These are phyloP conservation scores for Etheostoma nigrum DNA, from an alignment of 2,797 vertebrate genomes.

Conservation along the genomic window DNA sequence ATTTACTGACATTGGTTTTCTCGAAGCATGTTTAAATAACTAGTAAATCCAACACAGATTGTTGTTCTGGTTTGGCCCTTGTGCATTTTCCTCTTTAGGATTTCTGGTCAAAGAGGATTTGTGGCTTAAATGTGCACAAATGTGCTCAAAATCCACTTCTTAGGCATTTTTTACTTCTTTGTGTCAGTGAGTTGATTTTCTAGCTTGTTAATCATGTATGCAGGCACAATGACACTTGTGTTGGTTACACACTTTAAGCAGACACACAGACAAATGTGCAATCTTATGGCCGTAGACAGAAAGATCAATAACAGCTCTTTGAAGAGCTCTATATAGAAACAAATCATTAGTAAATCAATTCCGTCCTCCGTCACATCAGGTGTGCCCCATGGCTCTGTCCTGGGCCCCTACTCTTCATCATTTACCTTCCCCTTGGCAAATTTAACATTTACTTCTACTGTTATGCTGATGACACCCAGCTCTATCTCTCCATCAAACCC, in stretches of 20 bases:
- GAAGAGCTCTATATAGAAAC: constrained; percentile 57
- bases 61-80: constrained; percentile 34
- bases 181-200: neutral
- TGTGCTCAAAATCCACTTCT: constrained; percentile 35
- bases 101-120: constrained; percentile 70
- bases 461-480: too few species aligned
- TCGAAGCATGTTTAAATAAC: constrained; percentile 40
- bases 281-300: constrained; percentile 38
- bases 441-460: too few species aligned
- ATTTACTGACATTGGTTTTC: constrained; percentile 19
- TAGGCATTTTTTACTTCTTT: neutral
- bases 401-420: too few species aligned
- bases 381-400: too few species aligned
- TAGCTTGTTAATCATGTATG: constrained; percentile 24
- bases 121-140: constrained; percentile 54
- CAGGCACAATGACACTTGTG: constrained; percentile 1
- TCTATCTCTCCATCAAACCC: too few species aligned
- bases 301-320: constrained; percentile 62
- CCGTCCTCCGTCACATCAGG: too few species aligned
- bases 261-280: constrained; percentile 4
- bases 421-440: too few species aligned
- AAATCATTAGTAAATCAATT: constrained; percentile 48
- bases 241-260: constrained; percentile 15
- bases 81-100: constrained; percentile 38
- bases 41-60: constrained; percentile 42